Evolutionary conservation across 2,113 vertebrate species (phyloP).

Genomic region (Thermophis baileyi): DNA sequence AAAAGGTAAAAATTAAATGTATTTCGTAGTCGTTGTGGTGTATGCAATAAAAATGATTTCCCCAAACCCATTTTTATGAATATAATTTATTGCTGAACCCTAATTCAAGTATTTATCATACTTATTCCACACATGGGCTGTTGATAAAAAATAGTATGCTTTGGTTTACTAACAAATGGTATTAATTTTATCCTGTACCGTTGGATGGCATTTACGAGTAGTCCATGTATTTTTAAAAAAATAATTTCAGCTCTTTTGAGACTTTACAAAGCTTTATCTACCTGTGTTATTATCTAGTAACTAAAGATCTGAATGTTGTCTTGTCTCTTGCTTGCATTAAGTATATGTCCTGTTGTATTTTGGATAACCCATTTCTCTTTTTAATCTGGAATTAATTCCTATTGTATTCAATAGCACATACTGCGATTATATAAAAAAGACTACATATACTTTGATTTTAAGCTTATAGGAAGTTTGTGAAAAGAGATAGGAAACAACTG

Average conservation of each 20-base stretch:
- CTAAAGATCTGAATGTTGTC: neutral
- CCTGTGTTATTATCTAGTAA: neutral
- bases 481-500: neutral
- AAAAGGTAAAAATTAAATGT: neutral
- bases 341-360: neutral
- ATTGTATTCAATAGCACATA: neutral
- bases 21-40: neutral
- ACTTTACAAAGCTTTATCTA: neutral
- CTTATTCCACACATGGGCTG: neutral
- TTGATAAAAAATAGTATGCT: neutral
- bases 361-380: neutral
- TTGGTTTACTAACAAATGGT: neutral
- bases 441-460: neutral
- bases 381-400: neutral
- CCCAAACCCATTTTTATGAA: neutral
- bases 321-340: neutral
- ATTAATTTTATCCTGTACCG: neutral
- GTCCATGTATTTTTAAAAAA: neutral
- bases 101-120: neutral
- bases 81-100: neutral
- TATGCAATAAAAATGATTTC: neutral
- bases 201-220: neutral
- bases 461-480: neutral
- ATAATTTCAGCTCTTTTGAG: neutral
- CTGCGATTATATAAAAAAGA: neutral